A percentile compares a stretch with the other conserved stretches of the same genome.
Conservation (phyloP, 2,797 vertebrate genomes). For the Brotula barbata region DNA sequence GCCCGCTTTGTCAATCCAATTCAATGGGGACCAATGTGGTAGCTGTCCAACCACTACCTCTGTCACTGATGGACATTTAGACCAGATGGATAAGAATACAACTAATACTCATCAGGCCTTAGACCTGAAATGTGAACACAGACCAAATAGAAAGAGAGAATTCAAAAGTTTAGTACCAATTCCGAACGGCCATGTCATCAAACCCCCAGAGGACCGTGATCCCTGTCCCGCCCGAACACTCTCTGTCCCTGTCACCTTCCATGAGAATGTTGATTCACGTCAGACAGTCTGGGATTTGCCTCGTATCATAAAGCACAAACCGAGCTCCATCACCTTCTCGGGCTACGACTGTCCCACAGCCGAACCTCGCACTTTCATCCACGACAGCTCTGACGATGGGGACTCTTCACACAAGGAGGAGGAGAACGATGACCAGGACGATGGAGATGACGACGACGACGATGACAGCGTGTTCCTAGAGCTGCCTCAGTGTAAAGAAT, state of each 20-base stretch:
- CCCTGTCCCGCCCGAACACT: not conserved
- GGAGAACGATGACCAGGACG: conserved; percentile 45
- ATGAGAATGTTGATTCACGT: not conserved
- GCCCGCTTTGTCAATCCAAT: not conserved
- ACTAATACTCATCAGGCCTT: conserved; percentile 1
- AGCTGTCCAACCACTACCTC: conserved; percentile 3
- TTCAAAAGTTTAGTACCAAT: not conserved
- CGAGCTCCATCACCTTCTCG: conserved; percentile 81
- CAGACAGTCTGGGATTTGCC: conserved; percentile 51
- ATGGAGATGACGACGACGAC: conserved; percentile 46
- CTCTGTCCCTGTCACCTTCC: conserved; percentile 1
- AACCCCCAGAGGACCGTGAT: not conserved
- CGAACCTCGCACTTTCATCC: conserved; percentile 41
- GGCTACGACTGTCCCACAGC: conserved; percentile 47
- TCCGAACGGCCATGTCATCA: conserved; percentile 35
- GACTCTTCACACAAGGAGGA: conserved; percentile 70
- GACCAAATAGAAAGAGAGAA: conserved; percentile 9
- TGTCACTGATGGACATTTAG: conserved; percentile 15
- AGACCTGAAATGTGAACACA: conserved; percentile 11
- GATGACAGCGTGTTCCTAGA: conserved; percentile 72
- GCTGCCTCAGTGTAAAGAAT: conserved; percentile 52
- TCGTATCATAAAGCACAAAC: conserved; percentile 79
- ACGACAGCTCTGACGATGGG: conserved; percentile 67
- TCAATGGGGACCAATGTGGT: conserved; percentile 13
- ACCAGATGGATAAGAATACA: conserved; percentile 6